Evolutionary conservation across 1,140 invertebrate species (phyloP), one percentile per base, ranked within the genome.

Genomic region (Bactericera cockerelli): DNA sequence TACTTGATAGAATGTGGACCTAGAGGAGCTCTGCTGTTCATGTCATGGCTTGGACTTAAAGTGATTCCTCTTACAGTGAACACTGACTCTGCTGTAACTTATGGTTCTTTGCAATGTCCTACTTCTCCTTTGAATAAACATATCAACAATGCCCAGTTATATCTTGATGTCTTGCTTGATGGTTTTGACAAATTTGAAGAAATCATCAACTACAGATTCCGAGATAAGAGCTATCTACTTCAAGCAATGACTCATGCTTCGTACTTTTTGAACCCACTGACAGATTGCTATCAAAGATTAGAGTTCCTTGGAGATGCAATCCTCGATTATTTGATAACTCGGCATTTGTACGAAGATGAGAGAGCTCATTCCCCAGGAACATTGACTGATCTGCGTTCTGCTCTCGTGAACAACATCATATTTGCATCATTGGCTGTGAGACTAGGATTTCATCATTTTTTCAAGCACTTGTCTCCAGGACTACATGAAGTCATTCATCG

Each of bases 251-350:
- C 92, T 0, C 94, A 98, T 76, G 82, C 93, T 0, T 93, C 91
- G 0, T 95, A 87, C 74, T 81, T 82, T 53, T 80, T 81, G 10
- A 95, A 96, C 71, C 77, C 79, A 3, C 69, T 89, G 19, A 96
- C 92, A 0, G 83, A 86, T 64, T 93, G 89, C 68, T 98, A 98
- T 72, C 90, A 98, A 69, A 77, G 93, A 53, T 70, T 98, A 8
- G 94, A 98, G 71, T 98, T 98, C 70, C 75, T 98, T 2, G 94
- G 94, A 22, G 94, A 98, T 77, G 93, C 94, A 2, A 82, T 98
- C 33, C 74, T 98, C 33, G 93, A 98, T 74, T 95, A 93, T 70
- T 73, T 97, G 0, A 87, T 97, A 4, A 95, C 93, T 0, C 75
- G 81, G 13, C 81, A 91, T 65, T 83, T 97, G 53, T 97, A 82